Base-by-base conservation (phyloP, 92 coral and sea anemone species). In the Parazoanthus darwini region DNA sequence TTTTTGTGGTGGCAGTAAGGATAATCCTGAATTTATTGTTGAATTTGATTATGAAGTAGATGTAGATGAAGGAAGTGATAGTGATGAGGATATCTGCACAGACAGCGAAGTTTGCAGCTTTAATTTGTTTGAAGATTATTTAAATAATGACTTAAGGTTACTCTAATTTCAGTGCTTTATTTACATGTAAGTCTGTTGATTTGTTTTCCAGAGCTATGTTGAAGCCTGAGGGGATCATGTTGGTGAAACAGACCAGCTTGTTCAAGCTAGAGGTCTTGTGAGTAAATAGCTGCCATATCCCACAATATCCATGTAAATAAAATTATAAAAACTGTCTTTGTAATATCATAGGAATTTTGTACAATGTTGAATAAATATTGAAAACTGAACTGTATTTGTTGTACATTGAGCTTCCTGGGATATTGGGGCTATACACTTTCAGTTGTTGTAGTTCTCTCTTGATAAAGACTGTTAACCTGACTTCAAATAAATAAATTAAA, bases 21-120 rank as follows among this genome's bases (percentile, higher is more conserved):
- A 84, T 6, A 77, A 89, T 44, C 89, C 85, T n/a, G 91, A 85
- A 33, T 89, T 85, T 85, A 88, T 82, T 77, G 73, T 80, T 67
- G 86, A 88, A 43, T 89, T 89, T 89, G 91, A 76, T 77, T 74
- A 70, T 79, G 78, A 88, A 44, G 77, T 63, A 36, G 79, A 80
- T 78, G 6, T 42, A 73, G 88, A 85, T 85, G 80, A 42, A 71
- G 88, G 51, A 78, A 71, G 76, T 44, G 90, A 88, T 7, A 88
- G 68, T 4, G 86, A 80, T 25, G 90, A 81, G 23, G 86, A 88
- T 59, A 59, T 79, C 33, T 66, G 59, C 66, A 81, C 72, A 37
- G 90, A 88, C 44, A 22, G 90, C 80, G 90, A 88, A 79, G 86
- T 87, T 13, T 87, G 85, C 37, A 78, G 86, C 50, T 54, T 87